Evolutionary conservation across 1,140 invertebrate species (phyloP), one percentile per base, ranked within the genome.

Genomic region (Heliothis virescens): DNA sequence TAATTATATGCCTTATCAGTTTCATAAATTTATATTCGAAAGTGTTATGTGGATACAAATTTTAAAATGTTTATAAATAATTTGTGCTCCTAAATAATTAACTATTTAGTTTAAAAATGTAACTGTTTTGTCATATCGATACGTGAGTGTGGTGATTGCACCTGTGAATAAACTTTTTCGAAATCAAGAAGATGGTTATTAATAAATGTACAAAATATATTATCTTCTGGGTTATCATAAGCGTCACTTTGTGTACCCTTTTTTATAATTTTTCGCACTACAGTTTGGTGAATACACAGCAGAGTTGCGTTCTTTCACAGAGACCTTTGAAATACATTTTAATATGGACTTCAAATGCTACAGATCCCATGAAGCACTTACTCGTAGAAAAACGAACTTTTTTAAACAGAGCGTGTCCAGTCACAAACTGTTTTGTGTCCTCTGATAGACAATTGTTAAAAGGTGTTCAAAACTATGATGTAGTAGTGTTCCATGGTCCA

Each of bases 391-490:
- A 71, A 15, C n/a, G 79, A 47, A 52, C 62, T 18, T 88, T 88
- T 52, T 80, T 78, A 34, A 79, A 79, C 0, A 79, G 59, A 60
- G 75, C 75, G 9, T 88, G 87, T 69, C 34, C 78, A 0, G 16
- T 76, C 16, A 80, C 55, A 2, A 85, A 85, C 26, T 88, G 87
- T 53, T 86, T 52, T 50, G 81, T 88, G 10, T 82, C 87, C 0
- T 4, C 72, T 11, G 26, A 87, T 50, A 82, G 75, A 73, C 34
- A 59, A 0, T 83, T 63, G 13, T 76, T 86, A 0, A 53, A 60
- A 11, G 59, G 84, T 65, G n/a, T 83, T 16, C 82, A 75, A 10
- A 50, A 88, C n/a, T 90, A 84, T 26, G 87, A 90, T 76, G 84
- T 77, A 0, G 63, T 90, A 15, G 11, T 84, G 0, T 90, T 90